These are phyloP conservation scores for Stenchaetothrips biformis DNA, from an alignment of 2,888 invertebrate species.

Conservation along the genomic window DNA sequence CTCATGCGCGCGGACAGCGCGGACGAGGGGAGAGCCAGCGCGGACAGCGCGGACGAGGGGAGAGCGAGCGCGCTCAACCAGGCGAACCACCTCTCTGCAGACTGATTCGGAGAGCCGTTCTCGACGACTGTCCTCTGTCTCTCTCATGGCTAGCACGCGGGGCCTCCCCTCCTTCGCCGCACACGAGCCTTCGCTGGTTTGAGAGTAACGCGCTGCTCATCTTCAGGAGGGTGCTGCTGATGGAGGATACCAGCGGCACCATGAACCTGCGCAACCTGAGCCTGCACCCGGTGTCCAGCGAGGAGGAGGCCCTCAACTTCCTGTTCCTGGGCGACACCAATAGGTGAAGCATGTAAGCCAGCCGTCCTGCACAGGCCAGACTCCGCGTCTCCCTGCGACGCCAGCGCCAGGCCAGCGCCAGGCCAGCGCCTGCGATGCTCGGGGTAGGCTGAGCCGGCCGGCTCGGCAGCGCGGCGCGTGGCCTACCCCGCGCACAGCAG, in stretches of 20 bases:
- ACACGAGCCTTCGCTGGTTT: no score
- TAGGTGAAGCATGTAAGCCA: constrained; percentile 43
- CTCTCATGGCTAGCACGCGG: no score
- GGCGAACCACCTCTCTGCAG: no score
- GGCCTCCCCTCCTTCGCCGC: no score
- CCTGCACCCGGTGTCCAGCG: constrained; percentile 47
- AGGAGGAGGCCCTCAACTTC: constrained; percentile 51
- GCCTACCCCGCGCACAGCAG: not conserved
- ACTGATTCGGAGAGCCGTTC: no score
- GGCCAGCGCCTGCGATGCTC: not conserved
- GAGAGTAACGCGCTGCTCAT: constrained; percentile 28
- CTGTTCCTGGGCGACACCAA: constrained; percentile 51
- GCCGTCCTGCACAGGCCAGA: not conserved
- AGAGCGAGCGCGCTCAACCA: no score
- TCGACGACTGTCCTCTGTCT: no score
- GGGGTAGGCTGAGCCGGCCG: not conserved
- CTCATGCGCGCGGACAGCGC: no score
- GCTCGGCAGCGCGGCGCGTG: no score
- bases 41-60: no score
- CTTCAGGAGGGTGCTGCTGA: constrained; percentile 46
- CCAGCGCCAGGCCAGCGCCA: not conserved
- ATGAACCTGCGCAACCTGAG: constrained; percentile 50
- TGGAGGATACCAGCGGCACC: constrained; percentile 50
- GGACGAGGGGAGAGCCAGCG: no score
- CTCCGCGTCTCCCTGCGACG: not conserved